These are phyloP conservation scores for Eilema depressum DNA, from an alignment of 2,888 invertebrate species.

Conservation along the genomic window DNA sequence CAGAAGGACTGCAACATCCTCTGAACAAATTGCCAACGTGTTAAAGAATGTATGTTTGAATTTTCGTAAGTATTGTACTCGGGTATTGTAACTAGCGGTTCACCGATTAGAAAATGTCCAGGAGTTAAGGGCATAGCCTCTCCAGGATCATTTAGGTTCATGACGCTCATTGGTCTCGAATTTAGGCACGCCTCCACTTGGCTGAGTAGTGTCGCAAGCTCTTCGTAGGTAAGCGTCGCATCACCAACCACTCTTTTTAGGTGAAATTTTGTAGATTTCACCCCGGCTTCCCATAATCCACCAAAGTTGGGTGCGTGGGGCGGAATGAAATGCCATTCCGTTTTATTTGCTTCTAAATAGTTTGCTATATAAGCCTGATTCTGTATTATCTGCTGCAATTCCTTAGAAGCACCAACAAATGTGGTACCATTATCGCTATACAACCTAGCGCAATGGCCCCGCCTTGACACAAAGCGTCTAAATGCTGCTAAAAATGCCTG, in stretches of 20 bases:
- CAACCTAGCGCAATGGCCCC: background rate
- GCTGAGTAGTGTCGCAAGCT: no score
- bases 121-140: no score
- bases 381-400: background rate
- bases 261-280: background rate
- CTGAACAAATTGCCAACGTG: constrained; percentile 1
- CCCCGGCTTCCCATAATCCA: background rate
- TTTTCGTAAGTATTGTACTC: background rate
- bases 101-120: no score
- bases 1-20: background rate
- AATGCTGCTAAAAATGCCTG: no score
- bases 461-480: background rate
- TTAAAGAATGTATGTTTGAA: background rate
- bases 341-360: no score
- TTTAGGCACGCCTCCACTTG: no score
- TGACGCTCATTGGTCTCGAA: no score
- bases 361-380: no score
- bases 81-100: no score
- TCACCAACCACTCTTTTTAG: background rate
- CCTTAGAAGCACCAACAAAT: background rate
- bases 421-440: background rate
- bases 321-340: background rate
- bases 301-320: background rate
- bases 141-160: no score
- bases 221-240: no score